Base-by-base conservation (phyloP, 2,888 invertebrate genomes). In the Drosophila greeni region DNA sequence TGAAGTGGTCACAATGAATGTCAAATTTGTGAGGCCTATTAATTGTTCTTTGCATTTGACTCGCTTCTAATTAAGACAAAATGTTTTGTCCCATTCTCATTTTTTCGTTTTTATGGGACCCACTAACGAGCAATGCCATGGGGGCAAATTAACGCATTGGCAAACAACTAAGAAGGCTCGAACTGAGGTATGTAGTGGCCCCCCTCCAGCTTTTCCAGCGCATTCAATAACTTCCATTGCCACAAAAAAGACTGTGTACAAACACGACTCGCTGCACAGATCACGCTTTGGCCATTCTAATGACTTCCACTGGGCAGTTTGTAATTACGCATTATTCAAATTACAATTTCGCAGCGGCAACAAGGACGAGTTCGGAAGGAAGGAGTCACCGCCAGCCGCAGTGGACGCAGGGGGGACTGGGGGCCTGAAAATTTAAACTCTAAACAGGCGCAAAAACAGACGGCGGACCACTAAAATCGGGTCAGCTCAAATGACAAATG, bases 261-360 rank as follows among this genome's bases (percentile, higher is more conserved):
- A 64, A 73, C 59, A 64, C 56, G 73, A 49, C 54, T 43, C 47
- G 73, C 48, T 68, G 43, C 66, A 53, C 65, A 66, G 60, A 74
- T 76, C 79, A 56, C 60, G 71, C 60, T 65, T 73, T 73, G 76
- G 66, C 42, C 79, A 70, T 76, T 71, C 65, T 76, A 82, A 76
- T 82, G 75, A 79, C 73, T 72, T 71, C 73, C 78, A 76, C 70
- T 72, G 77, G 73, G 24, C 60, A 66, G 65, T 73, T 73, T 82
- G 76, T 76, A 83, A 81, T 81, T 83, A 83, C 75, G 72, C 76
- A 76, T 76, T 81, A 83, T 81, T 81, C 78, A 83, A 81, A 83
- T 81, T 81, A 78, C 83, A 73, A 82, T 82, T 72, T 66, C 54
- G 62, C 24, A 71, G 43, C 66, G 58, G 64, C 37, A 61, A 47